A percentile compares a stretch with the other conserved stretches of the same genome.
These are phyloP conservation scores for Microtus californicus DNA, from an alignment of 2,797 vertebrate species.

Conservation along the genomic window DNA sequence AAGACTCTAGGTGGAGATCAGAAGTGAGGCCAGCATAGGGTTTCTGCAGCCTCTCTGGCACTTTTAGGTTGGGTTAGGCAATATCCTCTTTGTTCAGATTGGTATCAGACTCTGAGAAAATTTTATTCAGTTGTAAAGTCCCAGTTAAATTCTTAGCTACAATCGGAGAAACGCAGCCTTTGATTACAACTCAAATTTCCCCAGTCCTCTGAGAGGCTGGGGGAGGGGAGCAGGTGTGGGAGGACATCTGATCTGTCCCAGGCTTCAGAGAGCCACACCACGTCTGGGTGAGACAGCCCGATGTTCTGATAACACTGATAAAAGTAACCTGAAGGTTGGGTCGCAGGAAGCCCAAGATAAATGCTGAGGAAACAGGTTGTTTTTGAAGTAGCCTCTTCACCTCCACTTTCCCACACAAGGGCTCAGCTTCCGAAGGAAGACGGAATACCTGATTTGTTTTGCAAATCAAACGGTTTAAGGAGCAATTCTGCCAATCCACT, in stretches of 20 bases:
- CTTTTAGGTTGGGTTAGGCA: conserved; percentile 76
- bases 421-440: conserved; percentile 77
- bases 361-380: conserved; percentile 78
- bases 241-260: conserved; percentile 75
- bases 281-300: conserved; percentile 70
- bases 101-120: conserved; percentile 77
- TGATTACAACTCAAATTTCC: conserved; percentile 83
- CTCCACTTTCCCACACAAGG: conserved; percentile 82
- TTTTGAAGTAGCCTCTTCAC: conserved; percentile 84
- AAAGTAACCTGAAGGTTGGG: conserved; percentile 78
- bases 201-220: conserved; percentile 72
- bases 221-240: conserved; percentile 78
- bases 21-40: not conserved
- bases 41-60: conserved; percentile 57
- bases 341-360: conserved; percentile 83
- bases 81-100: conserved; percentile 83
- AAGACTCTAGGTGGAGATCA: not conserved
- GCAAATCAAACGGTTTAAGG: conserved; percentile 74
- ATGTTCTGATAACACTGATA: conserved; percentile 82
- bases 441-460: conserved; percentile 79
- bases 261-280: conserved; percentile 70
- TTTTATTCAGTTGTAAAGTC: conserved; percentile 81
- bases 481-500: conserved; percentile 50
- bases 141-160: conserved; percentile 77
- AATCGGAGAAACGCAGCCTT: conserved; percentile 76